Conservation (phyloP, 2,888 invertebrate species). For the Pomacea canaliculata region DNA sequence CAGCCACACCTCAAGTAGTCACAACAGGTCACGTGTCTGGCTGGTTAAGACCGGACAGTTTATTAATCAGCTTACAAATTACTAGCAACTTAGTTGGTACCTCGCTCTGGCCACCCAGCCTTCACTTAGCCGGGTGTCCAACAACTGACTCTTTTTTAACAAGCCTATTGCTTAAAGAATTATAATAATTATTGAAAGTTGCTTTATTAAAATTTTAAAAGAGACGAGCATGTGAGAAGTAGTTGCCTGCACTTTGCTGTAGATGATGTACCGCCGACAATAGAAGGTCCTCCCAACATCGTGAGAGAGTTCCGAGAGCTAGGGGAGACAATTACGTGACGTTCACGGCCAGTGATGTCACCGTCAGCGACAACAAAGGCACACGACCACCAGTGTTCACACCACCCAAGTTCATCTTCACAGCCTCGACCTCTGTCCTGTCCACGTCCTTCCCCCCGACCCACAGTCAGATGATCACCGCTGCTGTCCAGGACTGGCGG, state of each 20-base stretch:
- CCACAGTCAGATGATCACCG: constrained; percentile 77
- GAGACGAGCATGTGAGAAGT: no score
- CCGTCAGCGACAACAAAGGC: constrained; percentile 31
- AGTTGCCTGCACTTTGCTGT: constrained; percentile 9
- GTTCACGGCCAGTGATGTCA: constrained; percentile 14
- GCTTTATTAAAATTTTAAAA: no score
- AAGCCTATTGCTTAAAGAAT: no score
- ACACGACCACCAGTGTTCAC: constrained; percentile 19
- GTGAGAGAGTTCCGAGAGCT: constrained; percentile 6
- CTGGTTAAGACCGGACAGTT: no score
- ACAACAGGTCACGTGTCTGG: no score
- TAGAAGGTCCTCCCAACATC: constrained; percentile 34
- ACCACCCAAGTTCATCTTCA: constrained; percentile 14
- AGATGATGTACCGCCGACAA: constrained; percentile 50
- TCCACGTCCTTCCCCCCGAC: constrained; percentile 21
- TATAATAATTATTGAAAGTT: no score
- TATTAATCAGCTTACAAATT: no score
- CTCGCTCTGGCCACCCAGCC: no score
- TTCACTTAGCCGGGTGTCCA: no score
- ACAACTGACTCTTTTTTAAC: no score
- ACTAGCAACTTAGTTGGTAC: no score
- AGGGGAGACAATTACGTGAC: background rate
- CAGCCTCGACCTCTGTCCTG: background rate
- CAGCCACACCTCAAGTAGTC: no score
- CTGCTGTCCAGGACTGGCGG: constrained; percentile 95